Percentiles rank a stretch among this genome's conserved stretches.
These are phyloP conservation scores for Amblyopsis rosae DNA, from an alignment of 2,113 vertebrate genomes.

Conservation along the genomic window DNA sequence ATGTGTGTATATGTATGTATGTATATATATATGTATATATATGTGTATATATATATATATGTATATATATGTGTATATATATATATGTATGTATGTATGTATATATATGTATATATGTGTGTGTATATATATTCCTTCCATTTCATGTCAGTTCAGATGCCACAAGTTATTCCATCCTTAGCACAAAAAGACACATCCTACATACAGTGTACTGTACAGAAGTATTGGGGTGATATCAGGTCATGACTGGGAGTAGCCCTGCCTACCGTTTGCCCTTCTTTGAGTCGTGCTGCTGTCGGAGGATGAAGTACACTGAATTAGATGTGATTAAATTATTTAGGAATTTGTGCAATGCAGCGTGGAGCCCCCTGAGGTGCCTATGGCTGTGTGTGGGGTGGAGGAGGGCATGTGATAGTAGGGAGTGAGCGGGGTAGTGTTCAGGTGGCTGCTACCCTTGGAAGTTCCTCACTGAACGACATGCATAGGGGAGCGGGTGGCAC, in stretches of 20 bases:
- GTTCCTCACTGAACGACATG: conserved; percentile 63
- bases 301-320: conserved; percentile 64
- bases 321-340: conserved; percentile 79
- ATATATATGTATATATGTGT: too few relatives aligned
- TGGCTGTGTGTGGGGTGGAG: conserved; percentile 20
- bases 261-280: conserved; percentile 56
- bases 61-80: too few relatives aligned
- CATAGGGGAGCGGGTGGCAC: conserved; percentile 52
- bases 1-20: too few relatives aligned
- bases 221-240: conserved; percentile 21
- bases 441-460: conserved; percentile 75
- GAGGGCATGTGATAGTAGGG: neutral
- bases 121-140: conserved; percentile 5
- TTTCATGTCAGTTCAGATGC: conserved; percentile 13
- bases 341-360: conserved; percentile 63
- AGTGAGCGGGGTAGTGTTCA: conserved; percentile 47
- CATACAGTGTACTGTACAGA: too few relatives aligned
- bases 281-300: conserved; percentile 62
- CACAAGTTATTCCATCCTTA: neutral
- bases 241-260: conserved; percentile 54
- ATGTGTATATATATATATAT: too few relatives aligned
- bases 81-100: too few relatives aligned
- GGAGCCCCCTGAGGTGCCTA: conserved; percentile 53
- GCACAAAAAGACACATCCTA: conserved; percentile 2
- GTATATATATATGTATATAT: too few relatives aligned